These are phyloP conservation scores for Crax fasciolata DNA, from an alignment of 2,797 vertebrate genomes.

Conservation along the genomic window DNA sequence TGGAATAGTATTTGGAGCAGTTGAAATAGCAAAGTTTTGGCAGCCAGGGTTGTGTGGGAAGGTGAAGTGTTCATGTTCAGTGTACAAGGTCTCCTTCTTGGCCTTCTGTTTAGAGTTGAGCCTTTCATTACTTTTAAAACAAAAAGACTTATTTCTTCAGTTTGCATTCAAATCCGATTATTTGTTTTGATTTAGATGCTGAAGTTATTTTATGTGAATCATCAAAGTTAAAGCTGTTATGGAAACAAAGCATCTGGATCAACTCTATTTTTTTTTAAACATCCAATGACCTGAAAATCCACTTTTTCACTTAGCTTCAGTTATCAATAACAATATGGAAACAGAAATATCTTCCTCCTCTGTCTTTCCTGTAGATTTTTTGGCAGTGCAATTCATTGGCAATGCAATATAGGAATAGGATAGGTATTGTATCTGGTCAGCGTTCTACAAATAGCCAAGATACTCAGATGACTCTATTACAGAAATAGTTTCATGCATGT, in stretches of 20 bases:
- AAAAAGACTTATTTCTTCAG: neutral
- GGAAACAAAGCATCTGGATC: conserved; percentile 3
- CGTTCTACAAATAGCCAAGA: neutral
- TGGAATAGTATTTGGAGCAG: neutral
- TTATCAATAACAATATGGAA: neutral
- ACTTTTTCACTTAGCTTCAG: neutral
- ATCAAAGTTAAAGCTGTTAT: neutral
- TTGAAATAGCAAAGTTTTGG: neutral
- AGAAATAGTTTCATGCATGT: neutral
- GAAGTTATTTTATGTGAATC: neutral
- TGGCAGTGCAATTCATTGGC: neutral
- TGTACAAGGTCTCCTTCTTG: neutral
- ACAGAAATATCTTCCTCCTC: neutral
- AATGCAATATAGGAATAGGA: neutral
- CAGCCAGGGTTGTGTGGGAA: neutral
- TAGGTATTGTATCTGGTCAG: fast-evolving
- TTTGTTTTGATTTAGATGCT: neutral
- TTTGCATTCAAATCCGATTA: neutral
- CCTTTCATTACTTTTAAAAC: neutral
- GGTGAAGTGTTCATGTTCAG: neutral
- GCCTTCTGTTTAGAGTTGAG: neutral
- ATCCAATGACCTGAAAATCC: neutral
- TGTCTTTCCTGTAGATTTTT: neutral
- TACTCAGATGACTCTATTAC: neutral
- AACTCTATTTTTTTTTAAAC: neutral